A percentile compares a stretch with the other conserved stretches of the same genome.
Conservation (phyloP, 2,888 invertebrate species). For the Sarcophaga carnaria region DNA sequence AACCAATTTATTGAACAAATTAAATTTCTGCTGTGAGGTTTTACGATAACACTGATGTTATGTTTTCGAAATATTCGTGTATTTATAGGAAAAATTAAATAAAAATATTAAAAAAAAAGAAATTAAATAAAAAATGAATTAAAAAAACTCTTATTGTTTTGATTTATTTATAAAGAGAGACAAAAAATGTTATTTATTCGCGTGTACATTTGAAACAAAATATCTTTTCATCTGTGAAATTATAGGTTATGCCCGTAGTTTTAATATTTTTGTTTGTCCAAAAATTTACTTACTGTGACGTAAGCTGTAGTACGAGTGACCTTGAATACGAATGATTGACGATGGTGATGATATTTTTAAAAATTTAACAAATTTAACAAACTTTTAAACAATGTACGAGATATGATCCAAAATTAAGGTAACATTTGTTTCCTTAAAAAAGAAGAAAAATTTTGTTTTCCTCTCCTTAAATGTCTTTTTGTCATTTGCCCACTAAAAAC, state of each 20-base stretch:
- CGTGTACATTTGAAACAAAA: not conserved
- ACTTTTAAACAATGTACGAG: no score
- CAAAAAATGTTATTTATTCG: not conserved
- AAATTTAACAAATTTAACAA: no score
- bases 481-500: no score
- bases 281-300: not conserved
- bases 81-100: not conserved
- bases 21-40: not conserved
- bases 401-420: no score
- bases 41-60: not conserved
- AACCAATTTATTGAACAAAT: not conserved
- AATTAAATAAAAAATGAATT: not conserved
- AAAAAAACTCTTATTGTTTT: no score
- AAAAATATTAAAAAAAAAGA: not conserved
- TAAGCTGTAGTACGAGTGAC: no score
- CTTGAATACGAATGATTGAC: no score
- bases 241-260: conserved; percentile 65
- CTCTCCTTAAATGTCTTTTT: no score
- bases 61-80: not conserved
- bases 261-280: not conserved
- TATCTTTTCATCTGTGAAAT: conserved; percentile 76
- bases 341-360: no score
- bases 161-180: no score
- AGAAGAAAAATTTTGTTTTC: no score
- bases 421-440: no score